These are phyloP conservation scores for Diploptera punctata DNA, from an alignment of 2,888 invertebrate genomes.

Conservation along the genomic window DNA sequence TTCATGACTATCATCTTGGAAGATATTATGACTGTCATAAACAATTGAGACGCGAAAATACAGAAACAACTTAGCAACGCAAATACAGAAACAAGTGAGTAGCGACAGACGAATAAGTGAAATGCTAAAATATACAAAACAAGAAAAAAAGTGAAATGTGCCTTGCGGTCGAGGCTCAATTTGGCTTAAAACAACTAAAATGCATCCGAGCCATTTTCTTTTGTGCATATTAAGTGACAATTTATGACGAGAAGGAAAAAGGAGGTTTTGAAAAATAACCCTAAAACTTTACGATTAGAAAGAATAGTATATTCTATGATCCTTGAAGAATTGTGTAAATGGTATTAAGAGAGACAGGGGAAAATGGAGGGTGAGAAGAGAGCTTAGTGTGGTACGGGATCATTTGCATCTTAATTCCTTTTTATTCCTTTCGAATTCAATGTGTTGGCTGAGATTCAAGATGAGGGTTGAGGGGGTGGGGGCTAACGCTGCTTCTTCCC, in stretches of 20 bases:
- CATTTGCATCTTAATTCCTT: constrained; percentile 28
- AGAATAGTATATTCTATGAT: not conserved
- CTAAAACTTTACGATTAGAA: constrained; percentile 23
- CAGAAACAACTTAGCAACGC: too few relatives aligned
- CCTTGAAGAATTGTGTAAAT: constrained; percentile 22
- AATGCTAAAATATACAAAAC: too few relatives aligned
- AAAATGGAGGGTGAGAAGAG: constrained; percentile 1
- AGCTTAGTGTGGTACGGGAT: not conserved
- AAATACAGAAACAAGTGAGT: too few relatives aligned
- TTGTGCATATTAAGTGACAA: not conserved
- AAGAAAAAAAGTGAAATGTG: too few relatives aligned
- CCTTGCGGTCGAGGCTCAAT: too few relatives aligned
- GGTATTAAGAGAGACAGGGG: not conserved
- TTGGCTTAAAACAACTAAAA: too few relatives aligned
- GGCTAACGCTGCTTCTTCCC: constrained; percentile 15
- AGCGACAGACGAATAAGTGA: too few relatives aligned
- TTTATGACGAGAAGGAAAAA: not conserved
- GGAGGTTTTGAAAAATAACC: constrained; percentile 3
- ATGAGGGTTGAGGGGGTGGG: not conserved
- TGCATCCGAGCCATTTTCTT: not conserved
- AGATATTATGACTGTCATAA: too few relatives aligned
- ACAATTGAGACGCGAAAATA: too few relatives aligned
- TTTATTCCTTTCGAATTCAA: constrained; percentile 28
- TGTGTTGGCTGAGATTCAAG: constrained; percentile 22
- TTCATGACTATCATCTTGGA: too few relatives aligned